Conservation (phyloP, 1,140 invertebrate genomes). For the Scaptomyza montana region DNA sequence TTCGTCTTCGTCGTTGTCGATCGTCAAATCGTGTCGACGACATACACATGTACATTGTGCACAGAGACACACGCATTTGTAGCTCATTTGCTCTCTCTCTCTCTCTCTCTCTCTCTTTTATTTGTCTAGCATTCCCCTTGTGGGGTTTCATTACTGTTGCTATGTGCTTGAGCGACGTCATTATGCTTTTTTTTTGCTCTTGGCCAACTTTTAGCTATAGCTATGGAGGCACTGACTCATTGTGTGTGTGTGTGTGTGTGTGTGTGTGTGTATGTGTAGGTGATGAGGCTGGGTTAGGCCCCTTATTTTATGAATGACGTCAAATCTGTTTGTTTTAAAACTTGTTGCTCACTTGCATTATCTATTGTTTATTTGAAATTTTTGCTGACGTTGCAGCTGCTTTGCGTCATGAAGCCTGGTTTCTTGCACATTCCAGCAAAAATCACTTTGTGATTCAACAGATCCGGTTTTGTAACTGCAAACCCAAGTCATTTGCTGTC, state of each 20-base stretch:
- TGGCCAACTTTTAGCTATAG: slow-evolving; percentile 47
- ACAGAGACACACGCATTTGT: slow-evolving; percentile 1
- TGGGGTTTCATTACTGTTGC: slow-evolving; percentile 24
- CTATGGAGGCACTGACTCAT: slow-evolving; percentile 45
- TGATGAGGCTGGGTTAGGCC: slow-evolving; percentile 35
- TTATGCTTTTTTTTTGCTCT: slow-evolving; percentile 44
- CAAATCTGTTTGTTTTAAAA: slow-evolving; percentile 51
- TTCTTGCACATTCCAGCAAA: slow-evolving; percentile 23
- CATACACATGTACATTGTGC: slow-evolving; percentile 15
- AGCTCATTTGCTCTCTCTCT: slow-evolving; percentile 31
- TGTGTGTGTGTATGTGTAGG: background rate
- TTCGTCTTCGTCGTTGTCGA: slow-evolving; percentile 47
- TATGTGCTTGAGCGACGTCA: slow-evolving; percentile 51
- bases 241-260: slow-evolving; percentile 11
- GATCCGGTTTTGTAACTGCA: slow-evolving; percentile 1
- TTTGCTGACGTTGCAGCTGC: slow-evolving; percentile 11
- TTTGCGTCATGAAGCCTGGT: slow-evolving; percentile 34
- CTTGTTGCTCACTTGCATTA: slow-evolving; percentile 55
- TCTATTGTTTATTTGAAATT: slow-evolving; percentile 28
- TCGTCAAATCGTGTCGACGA: slow-evolving; percentile 50
- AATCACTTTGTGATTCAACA: slow-evolving; percentile 6
- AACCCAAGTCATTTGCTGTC: slow-evolving; percentile 1
- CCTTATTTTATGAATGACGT: slow-evolving; percentile 48
- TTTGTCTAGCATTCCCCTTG: slow-evolving; percentile 8
- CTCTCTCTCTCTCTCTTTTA: background rate